Evolutionary conservation across 2,113 vertebrate genomes (phyloP), one percentile per base, ranked within the genome.

Genomic region (Pseudopipra pipra): DNA sequence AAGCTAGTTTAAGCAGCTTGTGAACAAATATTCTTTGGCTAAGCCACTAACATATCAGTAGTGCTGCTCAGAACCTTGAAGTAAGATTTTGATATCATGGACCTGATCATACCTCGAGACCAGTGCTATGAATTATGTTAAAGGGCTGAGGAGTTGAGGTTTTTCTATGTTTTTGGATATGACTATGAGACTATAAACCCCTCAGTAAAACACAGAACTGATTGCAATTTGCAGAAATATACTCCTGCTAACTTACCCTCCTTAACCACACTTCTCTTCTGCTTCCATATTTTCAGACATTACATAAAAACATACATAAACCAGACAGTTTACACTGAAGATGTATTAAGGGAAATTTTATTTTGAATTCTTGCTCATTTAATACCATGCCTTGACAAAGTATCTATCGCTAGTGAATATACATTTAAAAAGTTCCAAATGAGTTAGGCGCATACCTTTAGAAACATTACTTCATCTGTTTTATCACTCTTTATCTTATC

Each of bases 401-500:
- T 20, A 63, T 47, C 11, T 39, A 39, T 39, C 39, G 39, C 22
- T 28, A 46, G 41, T 39, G 61, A 86, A 71, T 13, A 71, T 0
- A 14, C 11, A 74, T 63, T 85, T 46, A 1, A 37, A 22, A 84
- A 5, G 41, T 63, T 92, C 61, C 49, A 61, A 84, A 23, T 1
- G 8, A 54, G 24, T 67, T 19, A 68, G 68, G 82, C 92, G 35
- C 25, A 52, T 43, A 95, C 95, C 79, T 97, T 87, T 67, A 86
- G 88, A 65, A 96, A 74, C 88, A 96, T 96, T 31, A 96, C 95
- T 65, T 96, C 96, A 96, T 92, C n/a, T 61, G 14, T 56, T 95
- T 96, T 89, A 95, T 89, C 84, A 73, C 24, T 8, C 44, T 85
- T 91, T 96, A 97, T 97, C 96, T 97, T 97, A 97, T 95, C 95